phyloP scores from a whole-genome alignment of 1,140 invertebrate genomes.

The Hylaeus volcanicus region DNA sequence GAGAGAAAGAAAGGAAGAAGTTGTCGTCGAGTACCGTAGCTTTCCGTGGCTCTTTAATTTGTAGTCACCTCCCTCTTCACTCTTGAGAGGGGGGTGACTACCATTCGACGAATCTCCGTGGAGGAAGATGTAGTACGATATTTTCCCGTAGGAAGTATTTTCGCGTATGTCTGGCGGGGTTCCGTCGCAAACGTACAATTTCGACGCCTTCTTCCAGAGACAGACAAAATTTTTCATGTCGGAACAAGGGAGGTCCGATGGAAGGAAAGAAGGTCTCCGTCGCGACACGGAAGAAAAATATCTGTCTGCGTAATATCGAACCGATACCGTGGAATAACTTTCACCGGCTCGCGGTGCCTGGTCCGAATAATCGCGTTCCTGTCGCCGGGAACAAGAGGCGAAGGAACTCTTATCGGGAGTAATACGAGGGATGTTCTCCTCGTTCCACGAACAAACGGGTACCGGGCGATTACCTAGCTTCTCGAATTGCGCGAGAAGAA shows the following conservation, averaged over 20 bases:
- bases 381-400: conserved; percentile 29
- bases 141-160: too few relatives aligned
- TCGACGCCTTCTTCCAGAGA: too few relatives aligned
- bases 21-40: background rate
- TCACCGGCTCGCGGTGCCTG: background rate
- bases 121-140: too few relatives aligned
- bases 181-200: too few relatives aligned
- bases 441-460: conserved; percentile 14
- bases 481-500: conserved; percentile 44
- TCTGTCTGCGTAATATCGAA: conserved; percentile 10
- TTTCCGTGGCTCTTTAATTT: too few relatives aligned
- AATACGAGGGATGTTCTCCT: conserved; percentile 52
- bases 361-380: conserved; percentile 40
- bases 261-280: background rate
- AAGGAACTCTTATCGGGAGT: conserved; percentile 51
- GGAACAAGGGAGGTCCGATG: too few relatives aligned
- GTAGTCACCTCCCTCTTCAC: too few relatives aligned
- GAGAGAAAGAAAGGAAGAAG: background rate
- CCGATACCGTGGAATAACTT: conserved; percentile 37
- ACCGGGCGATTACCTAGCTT: conserved; percentile 39
- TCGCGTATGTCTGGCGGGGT: too few relatives aligned
- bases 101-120: too few relatives aligned
- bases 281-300: background rate
- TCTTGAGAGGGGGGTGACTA: too few relatives aligned
- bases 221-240: too few relatives aligned